These are phyloP conservation scores for Crotalus tigris DNA, from an alignment of 2,113 vertebrate species.

Conservation along the genomic window DNA sequence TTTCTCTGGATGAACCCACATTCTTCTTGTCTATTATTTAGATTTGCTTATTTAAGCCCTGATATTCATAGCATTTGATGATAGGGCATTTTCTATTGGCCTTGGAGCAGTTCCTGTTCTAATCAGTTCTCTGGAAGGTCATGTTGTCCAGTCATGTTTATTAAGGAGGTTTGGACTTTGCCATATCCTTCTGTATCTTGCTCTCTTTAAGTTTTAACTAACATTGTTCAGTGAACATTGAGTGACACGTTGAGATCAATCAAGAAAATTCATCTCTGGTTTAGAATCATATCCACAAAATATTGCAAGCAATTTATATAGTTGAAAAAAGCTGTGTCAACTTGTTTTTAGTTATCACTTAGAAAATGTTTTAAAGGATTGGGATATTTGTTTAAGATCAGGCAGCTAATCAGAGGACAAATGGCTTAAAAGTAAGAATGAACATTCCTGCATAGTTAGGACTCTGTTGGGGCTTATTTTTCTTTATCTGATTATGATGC, in stretches of 20 bases:
- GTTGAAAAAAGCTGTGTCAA: neutral
- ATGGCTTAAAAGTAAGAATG: neutral
- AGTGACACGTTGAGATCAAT: neutral
- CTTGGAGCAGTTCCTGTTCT: neutral
- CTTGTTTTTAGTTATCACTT: neutral
- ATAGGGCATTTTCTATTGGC: neutral
- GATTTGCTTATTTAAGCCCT: neutral
- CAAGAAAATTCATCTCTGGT: neutral
- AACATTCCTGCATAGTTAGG: neutral
- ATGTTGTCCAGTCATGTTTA: conserved; percentile 5
- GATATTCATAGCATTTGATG: neutral
- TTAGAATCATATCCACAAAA: neutral
- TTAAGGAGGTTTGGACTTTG: neutral
- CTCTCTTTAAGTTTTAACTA: neutral
- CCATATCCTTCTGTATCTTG: neutral
- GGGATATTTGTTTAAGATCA: neutral
- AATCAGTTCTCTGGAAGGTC: neutral
- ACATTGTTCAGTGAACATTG: accelerated
- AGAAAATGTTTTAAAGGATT: neutral
- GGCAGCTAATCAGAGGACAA: neutral
- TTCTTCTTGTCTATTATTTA: neutral
- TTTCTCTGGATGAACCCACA: neutral
- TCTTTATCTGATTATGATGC: neutral
- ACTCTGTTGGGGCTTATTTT: neutral
- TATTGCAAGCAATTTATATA: neutral